phyloP scores from a whole-genome alignment of 2,888 invertebrate species.

The Chaitophorus viminalis region DNA sequence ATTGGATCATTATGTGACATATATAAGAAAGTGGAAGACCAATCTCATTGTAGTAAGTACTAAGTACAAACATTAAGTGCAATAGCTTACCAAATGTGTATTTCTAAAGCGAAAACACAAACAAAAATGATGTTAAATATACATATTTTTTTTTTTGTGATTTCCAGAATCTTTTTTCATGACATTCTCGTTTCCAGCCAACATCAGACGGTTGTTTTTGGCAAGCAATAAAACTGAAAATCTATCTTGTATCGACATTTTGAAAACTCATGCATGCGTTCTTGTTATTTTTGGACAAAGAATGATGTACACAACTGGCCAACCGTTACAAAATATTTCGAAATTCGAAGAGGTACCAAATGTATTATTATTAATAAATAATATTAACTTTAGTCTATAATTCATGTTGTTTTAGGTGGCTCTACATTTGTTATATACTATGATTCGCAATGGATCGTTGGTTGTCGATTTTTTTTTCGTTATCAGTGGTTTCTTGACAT shows the following conservation, averaged over 20 bases:
- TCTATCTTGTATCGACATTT: conserved; percentile 49
- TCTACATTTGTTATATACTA: conserved; percentile 8
- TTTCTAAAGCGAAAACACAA: neutral
- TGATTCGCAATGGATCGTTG: conserved; percentile 48
- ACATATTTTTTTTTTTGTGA: neutral
- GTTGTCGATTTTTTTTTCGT: conserved; percentile 49
- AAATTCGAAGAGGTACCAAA: conserved; percentile 23
- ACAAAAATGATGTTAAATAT: neutral
- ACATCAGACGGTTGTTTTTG: conserved; percentile 39
- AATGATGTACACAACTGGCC: conserved; percentile 38
- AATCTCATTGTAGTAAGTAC: conserved; percentile 30
- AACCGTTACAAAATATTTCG: conserved; percentile 18
- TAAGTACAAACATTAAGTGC: conserved; percentile 14
- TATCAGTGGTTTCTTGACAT: conserved; percentile 48
- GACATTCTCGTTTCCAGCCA: conserved; percentile 44
- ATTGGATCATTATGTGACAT: conserved; percentile 33
- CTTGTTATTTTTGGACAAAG: conserved; percentile 42
- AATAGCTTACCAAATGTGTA: neutral
- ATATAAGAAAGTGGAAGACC: conserved; percentile 12
- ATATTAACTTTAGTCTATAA: neutral
- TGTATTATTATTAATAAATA: neutral
- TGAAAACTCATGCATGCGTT: conserved; percentile 44
- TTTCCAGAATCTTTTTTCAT: conserved; percentile 41
- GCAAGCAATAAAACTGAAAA: conserved; percentile 45
- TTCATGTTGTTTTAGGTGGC: conserved; percentile 2